Evolutionary conservation across 2,888 invertebrate species (phyloP).

Genomic region (Dynastes maya): DNA sequence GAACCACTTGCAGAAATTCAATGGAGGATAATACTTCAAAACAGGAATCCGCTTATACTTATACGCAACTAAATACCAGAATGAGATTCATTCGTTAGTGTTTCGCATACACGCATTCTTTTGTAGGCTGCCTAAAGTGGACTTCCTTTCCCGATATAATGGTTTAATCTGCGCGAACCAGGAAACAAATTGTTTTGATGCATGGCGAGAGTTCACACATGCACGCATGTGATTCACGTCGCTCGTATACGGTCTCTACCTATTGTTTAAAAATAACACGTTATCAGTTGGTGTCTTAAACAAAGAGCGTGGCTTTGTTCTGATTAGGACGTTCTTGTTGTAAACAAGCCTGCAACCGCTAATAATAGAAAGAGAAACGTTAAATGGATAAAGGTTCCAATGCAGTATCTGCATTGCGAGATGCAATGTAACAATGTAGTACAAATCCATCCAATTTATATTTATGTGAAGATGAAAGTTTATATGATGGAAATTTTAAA

Average conservation of each 20-base stretch:
- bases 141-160: conserved; percentile 11
- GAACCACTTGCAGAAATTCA: too few species aligned
- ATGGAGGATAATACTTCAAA: background rate
- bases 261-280: conserved; percentile 27
- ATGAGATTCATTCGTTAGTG: background rate
- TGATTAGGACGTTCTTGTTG: conserved; percentile 36
- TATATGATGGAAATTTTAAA: too few species aligned
- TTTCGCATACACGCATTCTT: background rate
- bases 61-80: background rate
- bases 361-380: conserved; percentile 27
- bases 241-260: conserved; percentile 1
- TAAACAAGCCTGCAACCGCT: conserved; percentile 31
- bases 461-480: too few species aligned
- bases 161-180: conserved; percentile 25
- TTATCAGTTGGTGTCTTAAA: conserved; percentile 24
- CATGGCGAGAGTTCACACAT: background rate
- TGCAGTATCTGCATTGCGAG: background rate
- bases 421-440: background rate
- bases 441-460: too few species aligned
- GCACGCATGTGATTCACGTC: conserved; percentile 12
- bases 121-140: conserved; percentile 6
- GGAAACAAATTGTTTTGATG: conserved; percentile 20
- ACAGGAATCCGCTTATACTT: background rate
- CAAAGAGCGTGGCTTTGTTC: conserved; percentile 32
- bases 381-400: conserved; percentile 4